Evolutionary conservation across 2,113 vertebrate genomes (phyloP), one percentile per base, ranked within the genome.

Genomic region (Cyphomyrus discorhynchus): DNA sequence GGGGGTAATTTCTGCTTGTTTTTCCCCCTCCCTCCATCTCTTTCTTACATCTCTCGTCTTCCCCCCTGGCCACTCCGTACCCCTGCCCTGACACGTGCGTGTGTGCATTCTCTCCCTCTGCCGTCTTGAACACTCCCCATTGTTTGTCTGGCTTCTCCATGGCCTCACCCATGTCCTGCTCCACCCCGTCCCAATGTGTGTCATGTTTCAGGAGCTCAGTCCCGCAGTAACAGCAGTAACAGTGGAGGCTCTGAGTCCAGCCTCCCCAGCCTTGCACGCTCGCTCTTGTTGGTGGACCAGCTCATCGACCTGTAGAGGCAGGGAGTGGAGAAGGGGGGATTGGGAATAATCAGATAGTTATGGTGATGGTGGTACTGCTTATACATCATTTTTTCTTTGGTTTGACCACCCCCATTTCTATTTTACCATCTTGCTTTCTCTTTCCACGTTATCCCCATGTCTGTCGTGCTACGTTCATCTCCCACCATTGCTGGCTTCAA

Each of bases 151-250:
- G 15, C 21, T 49, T 74, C 74, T 83, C 52, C 35, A 21, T 66
- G 35, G 27, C 53, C 39, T 13, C 39, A 9, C 17, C 62, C 90
- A 31, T 83, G 82, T 21, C 39, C 53, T 88, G 74, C 88, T 56
- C 45, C 15, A 19, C 6, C 70, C 35, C 31, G 27, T 45, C 39
- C 13, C 42, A n/a, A 46, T 74, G 70, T 70, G 70, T 66, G 93
- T 93, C 93, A 92, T 95, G 92, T 95, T 95, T 95, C 96, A 98
- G 98, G 98, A 98, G 98, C 98, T 96, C 98, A 98, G 96, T 98
- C 98, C 95, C 98, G 97, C 97, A 99, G 97, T 97, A 99, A 97
- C 98, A 98, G 97, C 97, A 99, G 97, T 97, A 99, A 97, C 98
- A 98, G 98, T 97, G 98, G 97, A 94, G 97, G 98, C 96, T 98